phyloP scores from a whole-genome alignment of 2,113 vertebrate genomes.

The Mormyrus iriodes region DNA sequence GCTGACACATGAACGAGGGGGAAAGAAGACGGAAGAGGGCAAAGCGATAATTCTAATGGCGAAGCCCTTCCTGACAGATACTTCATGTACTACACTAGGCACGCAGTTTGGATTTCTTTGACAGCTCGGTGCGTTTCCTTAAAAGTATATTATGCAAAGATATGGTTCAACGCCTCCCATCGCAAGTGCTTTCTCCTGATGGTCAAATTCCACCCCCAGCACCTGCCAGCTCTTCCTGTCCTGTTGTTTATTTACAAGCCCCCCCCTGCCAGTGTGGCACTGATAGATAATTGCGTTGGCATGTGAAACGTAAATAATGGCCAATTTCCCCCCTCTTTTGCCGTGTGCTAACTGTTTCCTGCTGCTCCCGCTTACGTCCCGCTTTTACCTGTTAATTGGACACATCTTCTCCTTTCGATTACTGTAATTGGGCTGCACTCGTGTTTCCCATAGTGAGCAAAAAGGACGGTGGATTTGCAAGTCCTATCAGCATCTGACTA shows the following conservation, averaged over 20 bases:
- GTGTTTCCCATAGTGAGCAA: slow-evolving; percentile 31
- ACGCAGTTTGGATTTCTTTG: slow-evolving; percentile 41
- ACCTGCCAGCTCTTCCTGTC: slow-evolving; percentile 30
- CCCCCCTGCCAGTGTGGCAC: slow-evolving; percentile 28
- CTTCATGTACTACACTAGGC: slow-evolving; percentile 36
- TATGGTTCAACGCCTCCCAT: slow-evolving; percentile 51
- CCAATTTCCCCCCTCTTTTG: slow-evolving; percentile 39
- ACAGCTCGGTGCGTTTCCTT: slow-evolving; percentile 50
- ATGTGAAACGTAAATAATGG: slow-evolving; percentile 55
- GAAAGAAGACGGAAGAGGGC: slow-evolving; percentile 25
- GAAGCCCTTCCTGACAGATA: slow-evolving; percentile 48
- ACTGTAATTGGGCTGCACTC: slow-evolving; percentile 48
- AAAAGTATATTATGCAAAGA: slow-evolving; percentile 52
- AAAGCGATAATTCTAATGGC: slow-evolving; percentile 40
- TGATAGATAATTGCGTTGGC: slow-evolving; percentile 45
- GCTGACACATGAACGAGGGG: slow-evolving; percentile 32
- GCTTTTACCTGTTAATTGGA: slow-evolving; percentile 41
- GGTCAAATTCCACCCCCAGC: slow-evolving; percentile 32
- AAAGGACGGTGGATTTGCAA: slow-evolving; percentile 36
- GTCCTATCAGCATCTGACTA: slow-evolving; percentile 26
- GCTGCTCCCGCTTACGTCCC: slow-evolving; percentile 15
- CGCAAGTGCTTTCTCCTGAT: slow-evolving; percentile 36
- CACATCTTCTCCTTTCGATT: slow-evolving; percentile 49
- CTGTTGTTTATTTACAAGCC: slow-evolving; percentile 42
- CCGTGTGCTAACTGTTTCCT: slow-evolving; percentile 23